Evolutionary conservation across 2,113 vertebrate genomes (phyloP), one percentile per base, ranked within the genome.

Genomic region (Percina caprodes): DNA sequence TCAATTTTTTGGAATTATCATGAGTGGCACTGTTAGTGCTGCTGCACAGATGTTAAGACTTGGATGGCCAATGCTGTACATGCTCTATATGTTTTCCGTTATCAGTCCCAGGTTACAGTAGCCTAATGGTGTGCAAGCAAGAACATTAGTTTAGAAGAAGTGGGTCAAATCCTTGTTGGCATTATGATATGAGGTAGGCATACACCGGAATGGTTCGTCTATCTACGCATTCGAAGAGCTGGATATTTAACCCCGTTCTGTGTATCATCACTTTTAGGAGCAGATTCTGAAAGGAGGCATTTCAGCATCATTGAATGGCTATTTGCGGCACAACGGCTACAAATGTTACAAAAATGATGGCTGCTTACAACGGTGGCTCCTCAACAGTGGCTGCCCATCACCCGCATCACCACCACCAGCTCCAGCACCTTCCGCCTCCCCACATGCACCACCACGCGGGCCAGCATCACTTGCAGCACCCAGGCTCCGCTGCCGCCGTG

Each of bases 321-420:
- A 96, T 98, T 91, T 98, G 97, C 90, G 96, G 96, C 92, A 91
- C 97, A 51, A 95, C 97, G 83, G 96, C 97, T 73, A 80, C 94
- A 95, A 97, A 96, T 95, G 93, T 94, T 78, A 94, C 97, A 93
- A 99, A 98, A 95, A 99, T 98, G 96, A 99, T 99, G 97, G 97
- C 97, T 89, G 97, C 97, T 93, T 99, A 98, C 89, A 97, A 96
- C 94, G 97, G 97, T 93, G 97, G 97, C 89, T 96, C 97, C 90
- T 98, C 98, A 87, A 96, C 98, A 6, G 96, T 97, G 83, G 96
- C 96, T 87, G 96, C 97, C 91, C 97, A 97, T 93, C 97, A 97
- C 90, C 96, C 97, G 91, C 97, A 99, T 90, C 98, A 98, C 91
- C 97, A 98, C 93, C 97, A 99, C 86, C 98, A 97, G 91, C 96